Conservation (phyloP, 2,113 vertebrate species). For the Anser brachyrhynchus region DNA sequence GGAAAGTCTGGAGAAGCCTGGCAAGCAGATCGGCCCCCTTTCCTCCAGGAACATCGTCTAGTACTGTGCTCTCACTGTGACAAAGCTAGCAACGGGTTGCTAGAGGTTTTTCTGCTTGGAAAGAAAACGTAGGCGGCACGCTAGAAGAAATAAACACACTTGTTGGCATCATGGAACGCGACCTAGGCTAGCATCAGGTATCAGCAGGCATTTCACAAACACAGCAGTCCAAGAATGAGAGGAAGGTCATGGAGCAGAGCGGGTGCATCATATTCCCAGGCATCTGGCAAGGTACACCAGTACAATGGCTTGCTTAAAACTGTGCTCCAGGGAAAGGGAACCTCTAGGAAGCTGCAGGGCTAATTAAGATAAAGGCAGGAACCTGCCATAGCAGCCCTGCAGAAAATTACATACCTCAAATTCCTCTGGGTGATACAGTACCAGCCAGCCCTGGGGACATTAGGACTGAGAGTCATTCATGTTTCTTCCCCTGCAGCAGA, state of each 20-base stretch:
- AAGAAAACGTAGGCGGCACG: not conserved
- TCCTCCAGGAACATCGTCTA: not conserved
- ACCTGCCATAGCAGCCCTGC: rapidly evolving
- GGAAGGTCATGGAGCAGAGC: rapidly evolving
- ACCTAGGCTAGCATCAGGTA: not conserved
- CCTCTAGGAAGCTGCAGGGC: not conserved
- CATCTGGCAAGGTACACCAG: not conserved
- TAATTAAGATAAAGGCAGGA: not conserved
- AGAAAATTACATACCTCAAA: not conserved
- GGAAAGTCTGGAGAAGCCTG: not conserved
- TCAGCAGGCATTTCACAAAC: not conserved
- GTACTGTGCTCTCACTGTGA: not conserved
- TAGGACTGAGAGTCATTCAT: not conserved
- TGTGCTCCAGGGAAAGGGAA: not conserved
- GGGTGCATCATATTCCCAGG: not conserved
- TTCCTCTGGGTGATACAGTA: not conserved
- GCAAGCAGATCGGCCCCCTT: not conserved
- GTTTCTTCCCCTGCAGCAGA: not conserved
- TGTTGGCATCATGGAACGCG: not conserved
- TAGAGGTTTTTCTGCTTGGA: not conserved
- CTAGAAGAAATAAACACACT: not conserved
- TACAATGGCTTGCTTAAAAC: not conserved
- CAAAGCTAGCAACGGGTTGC: not conserved
- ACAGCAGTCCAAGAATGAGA: not conserved
- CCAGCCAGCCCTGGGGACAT: not conserved